phyloP scores from a whole-genome alignment of 2,888 invertebrate genomes.

The Caenorhabditis sp. region DNA sequence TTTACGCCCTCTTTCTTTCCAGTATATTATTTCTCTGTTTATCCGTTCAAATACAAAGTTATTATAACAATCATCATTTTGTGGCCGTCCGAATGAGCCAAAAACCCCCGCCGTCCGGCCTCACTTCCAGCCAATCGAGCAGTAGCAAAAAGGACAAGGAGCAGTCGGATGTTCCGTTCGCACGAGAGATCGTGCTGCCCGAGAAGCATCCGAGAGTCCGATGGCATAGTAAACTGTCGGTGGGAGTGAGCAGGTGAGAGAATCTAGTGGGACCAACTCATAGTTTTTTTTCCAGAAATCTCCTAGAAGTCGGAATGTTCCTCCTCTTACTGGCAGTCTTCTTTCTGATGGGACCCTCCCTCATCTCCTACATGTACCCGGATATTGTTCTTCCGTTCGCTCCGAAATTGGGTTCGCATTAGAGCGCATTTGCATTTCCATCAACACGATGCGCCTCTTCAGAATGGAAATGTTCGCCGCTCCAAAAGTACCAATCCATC shows the following conservation, averaged over 20 bases:
- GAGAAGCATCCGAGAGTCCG: conserved; percentile 7
- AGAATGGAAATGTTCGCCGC: conserved; percentile 21
- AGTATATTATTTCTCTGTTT: too few species aligned
- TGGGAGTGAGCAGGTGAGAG: conserved; percentile 11
- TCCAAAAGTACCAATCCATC: background rate
- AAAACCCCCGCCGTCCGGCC: too few species aligned
- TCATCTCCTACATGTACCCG: conserved; percentile 26
- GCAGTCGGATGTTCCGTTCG: too few species aligned
- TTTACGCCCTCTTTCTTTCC: too few species aligned
- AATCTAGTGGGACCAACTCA: too few species aligned
- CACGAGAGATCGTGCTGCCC: background rate
- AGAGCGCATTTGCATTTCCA: background rate
- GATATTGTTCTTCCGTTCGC: conserved; percentile 10
- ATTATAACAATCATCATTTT: too few species aligned
- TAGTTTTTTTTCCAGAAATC: conserved; percentile 1
- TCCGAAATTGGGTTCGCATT: background rate
- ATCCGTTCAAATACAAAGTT: too few species aligned
- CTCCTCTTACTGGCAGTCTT: background rate
- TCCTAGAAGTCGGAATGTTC: background rate
- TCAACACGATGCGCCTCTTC: background rate
- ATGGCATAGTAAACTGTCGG: conserved; percentile 18
- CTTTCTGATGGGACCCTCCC: conserved; percentile 12
- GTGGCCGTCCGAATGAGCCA: too few species aligned
- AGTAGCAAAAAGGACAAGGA: too few species aligned
- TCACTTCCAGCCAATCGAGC: too few species aligned